Base-by-base conservation (phyloP, 2,888 invertebrate genomes). In the Trichopoda pennipes region DNA sequence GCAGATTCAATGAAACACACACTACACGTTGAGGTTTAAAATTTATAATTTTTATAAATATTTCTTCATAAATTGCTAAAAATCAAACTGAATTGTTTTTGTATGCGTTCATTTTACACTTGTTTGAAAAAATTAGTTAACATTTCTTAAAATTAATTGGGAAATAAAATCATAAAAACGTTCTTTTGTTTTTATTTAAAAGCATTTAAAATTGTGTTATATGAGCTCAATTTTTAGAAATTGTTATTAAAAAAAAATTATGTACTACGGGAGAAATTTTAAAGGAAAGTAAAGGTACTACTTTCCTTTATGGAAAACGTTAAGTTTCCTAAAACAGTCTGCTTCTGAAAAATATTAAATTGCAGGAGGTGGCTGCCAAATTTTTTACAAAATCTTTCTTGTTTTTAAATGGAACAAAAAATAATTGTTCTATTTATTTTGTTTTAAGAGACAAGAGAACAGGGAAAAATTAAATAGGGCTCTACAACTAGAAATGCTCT, bases 41-140 rank as follows among this genome's bases (percentile, higher is more conserved):
- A 28, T 44, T 49, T 47, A 64, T 68, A 53, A 49, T 68, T 60
- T 68, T 61, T 32, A n/a, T n/a, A 6, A 66, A 49, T 68, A 44
- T 61, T 60, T 42, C 23, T 53, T 35, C 44, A 69, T 35, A 76
- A 69, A 32, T 56, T 77, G 61, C 38, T 44, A 63, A 70, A 63
- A 69, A 47, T 63, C 23, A 44, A 61, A 66, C 4, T 49, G n/a
- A 56, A 58, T 58, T 66, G 58, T 58, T 64, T 55, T 35, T 51
- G 47, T 35, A 7, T 49, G 32, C 32, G 49, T 58, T 58, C 14
- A 32, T 53, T 76, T 53, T 61, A 61, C 76, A 76, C 68, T 69
- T 69, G 76, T 69, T 69, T 61, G 44, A 47, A 76, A 76, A 23
- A 69, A 76, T 76, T 61, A 49, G 55, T 49, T 49, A 19, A 49